Conservation (phyloP, 2,888 invertebrate species). For the Platerodrilus igneus region DNA sequence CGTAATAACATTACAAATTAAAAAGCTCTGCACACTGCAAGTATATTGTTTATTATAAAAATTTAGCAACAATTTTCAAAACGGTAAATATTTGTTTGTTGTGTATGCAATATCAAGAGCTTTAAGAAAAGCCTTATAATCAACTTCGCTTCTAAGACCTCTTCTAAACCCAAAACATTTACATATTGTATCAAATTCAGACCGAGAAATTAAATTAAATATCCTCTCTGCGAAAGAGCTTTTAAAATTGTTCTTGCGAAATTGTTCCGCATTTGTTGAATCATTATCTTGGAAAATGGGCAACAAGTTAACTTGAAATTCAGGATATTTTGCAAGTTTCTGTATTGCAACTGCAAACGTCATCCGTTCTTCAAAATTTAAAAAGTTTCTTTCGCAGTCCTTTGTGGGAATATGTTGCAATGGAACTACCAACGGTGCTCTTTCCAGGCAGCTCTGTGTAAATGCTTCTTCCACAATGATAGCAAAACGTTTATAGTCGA, state of each 20-base stretch:
- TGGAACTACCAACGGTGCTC: slow-evolving; percentile 64
- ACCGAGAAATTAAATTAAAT: slow-evolving; percentile 58
- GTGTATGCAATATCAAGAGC: slow-evolving; percentile 62
- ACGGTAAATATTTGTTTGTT: slow-evolving; percentile 51
- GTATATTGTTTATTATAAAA: not conserved
- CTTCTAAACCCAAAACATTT: slow-evolving; percentile 69
- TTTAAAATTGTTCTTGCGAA: slow-evolving; percentile 60
- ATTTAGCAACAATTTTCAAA: slow-evolving; percentile 33
- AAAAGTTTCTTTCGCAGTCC: slow-evolving; percentile 60
- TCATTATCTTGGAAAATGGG: slow-evolving; percentile 66
- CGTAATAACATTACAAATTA: no score
- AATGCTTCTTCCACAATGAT: slow-evolving; percentile 66
- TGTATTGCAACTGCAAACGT: slow-evolving; percentile 61
- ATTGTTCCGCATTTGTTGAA: slow-evolving; percentile 67
- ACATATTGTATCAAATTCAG: slow-evolving; percentile 65
- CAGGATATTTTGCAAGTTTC: slow-evolving; percentile 62
- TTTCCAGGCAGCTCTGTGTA: slow-evolving; percentile 60
- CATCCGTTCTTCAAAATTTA: slow-evolving; percentile 69
- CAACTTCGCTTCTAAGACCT: slow-evolving; percentile 58
- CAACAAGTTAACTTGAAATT: slow-evolving; percentile 63
- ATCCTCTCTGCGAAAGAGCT: slow-evolving; percentile 62
- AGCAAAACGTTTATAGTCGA: slow-evolving; percentile 67
- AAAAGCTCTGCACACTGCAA: not conserved
- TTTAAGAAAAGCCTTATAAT: slow-evolving; percentile 66
- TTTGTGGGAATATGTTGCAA: slow-evolving; percentile 64